Conservation (phyloP, 2,888 invertebrate genomes). For the Tetrapedia diversipes region DNA sequence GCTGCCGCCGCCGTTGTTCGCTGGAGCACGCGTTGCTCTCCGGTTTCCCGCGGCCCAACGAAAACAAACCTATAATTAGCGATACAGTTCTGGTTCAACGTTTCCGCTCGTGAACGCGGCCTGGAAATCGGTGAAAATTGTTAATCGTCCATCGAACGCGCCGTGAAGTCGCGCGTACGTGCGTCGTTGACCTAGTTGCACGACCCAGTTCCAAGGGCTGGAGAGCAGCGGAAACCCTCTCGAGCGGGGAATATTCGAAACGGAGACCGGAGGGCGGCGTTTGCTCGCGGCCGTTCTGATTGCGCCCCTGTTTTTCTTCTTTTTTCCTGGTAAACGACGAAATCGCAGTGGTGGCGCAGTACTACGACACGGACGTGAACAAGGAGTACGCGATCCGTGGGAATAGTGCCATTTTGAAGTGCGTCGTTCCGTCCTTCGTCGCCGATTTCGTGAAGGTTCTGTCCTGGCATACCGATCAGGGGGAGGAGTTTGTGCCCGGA, state of each 20-base stretch:
- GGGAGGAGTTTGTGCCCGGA: slow-evolving; percentile 88
- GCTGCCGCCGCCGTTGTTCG: slow-evolving; percentile 69
- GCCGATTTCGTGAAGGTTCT: slow-evolving; percentile 95
- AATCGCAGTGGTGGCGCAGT: slow-evolving; percentile 89
- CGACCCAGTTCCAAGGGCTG: slow-evolving; percentile 5
- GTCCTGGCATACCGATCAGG: slow-evolving; percentile 93
- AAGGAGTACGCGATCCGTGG: slow-evolving; percentile 96
- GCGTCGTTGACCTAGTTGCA: slow-evolving; percentile 39
- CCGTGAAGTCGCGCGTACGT: slow-evolving; percentile 22
- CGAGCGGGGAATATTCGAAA: slow-evolving; percentile 5
- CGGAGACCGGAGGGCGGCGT: slow-evolving; percentile 31
- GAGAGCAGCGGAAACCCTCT: slow-evolving; percentile 1
- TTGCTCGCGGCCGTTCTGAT: slow-evolving; percentile 3
- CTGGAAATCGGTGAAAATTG: neutral
- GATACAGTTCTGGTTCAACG: neutral
- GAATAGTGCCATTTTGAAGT: slow-evolving; percentile 94
- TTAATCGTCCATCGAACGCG: slow-evolving; percentile 11
- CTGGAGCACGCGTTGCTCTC: slow-evolving; percentile 28
- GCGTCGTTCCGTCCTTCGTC: slow-evolving; percentile 95
- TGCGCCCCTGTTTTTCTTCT: neutral
- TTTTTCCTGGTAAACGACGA: slow-evolving; percentile 7
- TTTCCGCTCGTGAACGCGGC: neutral
- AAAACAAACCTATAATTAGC: neutral
- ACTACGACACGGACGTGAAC: slow-evolving; percentile 92
- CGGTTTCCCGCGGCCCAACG: slow-evolving; percentile 33